phyloP scores from a whole-genome alignment of 2,888 invertebrate species.

The Macroteleia sp. region DNA sequence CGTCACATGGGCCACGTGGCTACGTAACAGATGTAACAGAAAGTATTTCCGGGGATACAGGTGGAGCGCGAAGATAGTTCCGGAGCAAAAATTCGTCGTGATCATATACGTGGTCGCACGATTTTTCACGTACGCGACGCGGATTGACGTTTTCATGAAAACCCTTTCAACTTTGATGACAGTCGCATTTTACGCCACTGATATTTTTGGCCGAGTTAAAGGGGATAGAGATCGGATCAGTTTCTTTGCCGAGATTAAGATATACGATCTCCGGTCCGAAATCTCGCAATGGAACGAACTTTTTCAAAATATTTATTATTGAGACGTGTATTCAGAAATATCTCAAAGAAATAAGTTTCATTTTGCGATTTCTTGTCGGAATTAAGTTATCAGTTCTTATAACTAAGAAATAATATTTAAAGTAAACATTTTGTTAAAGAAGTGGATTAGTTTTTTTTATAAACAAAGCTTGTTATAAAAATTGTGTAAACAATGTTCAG shows the following conservation, averaged over 20 bases:
- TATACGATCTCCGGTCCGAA: constrained; percentile 1
- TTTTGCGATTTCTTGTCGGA: too few species aligned
- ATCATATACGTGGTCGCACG: constrained; percentile 23
- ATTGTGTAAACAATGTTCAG: too few species aligned
- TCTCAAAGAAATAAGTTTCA: too few species aligned
- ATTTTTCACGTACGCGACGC: constrained; percentile 25
- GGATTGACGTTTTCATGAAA: constrained; percentile 43
- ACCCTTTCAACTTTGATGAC: constrained; percentile 46
- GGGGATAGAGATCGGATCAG: neutral
- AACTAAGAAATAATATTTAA: too few species aligned
- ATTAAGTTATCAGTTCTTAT: too few species aligned
- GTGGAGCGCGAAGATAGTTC: constrained; percentile 15
- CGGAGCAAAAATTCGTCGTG: constrained; percentile 10
- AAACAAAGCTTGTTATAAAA: too few species aligned
- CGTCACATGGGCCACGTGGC: constrained; percentile 38
- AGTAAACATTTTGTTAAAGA: too few species aligned
- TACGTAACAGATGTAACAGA: constrained; percentile 33
- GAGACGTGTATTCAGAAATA: neutral
- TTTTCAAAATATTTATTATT: constrained; percentile 11
- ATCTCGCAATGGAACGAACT: too few species aligned
- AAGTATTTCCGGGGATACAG: constrained; percentile 37
- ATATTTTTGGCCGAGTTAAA: constrained; percentile 15
- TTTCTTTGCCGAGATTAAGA: constrained; percentile 23
- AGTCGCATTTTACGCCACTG: constrained; percentile 6
- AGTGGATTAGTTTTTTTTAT: too few species aligned